Conservation (phyloP, 92 coral and sea anemone species). For the Epizoanthus fatuus region DNA sequence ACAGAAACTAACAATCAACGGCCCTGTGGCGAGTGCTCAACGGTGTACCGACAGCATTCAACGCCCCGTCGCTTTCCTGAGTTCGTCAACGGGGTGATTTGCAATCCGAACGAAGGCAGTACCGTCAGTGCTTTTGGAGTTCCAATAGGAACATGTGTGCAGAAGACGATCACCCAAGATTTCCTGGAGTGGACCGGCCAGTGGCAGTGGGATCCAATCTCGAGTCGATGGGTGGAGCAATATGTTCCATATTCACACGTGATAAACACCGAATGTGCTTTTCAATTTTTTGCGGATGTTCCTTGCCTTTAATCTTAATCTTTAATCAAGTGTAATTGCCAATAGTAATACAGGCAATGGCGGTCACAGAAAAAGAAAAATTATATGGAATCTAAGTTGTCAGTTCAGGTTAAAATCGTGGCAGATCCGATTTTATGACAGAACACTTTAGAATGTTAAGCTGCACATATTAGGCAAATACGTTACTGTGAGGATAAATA, state of each 20-base stretch:
- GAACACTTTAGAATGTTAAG: too few relatives aligned
- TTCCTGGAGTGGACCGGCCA: not conserved
- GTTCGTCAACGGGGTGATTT: not conserved
- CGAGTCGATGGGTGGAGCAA: not conserved
- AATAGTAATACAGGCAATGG: too few relatives aligned
- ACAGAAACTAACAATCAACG: not conserved
- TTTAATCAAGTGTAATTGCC: too few relatives aligned
- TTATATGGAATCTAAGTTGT: too few relatives aligned
- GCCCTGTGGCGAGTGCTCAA: conserved; percentile 16
- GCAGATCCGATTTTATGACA: not conserved
- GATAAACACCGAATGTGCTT: not conserved
- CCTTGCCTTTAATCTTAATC: too few relatives aligned
- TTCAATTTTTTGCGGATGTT: not conserved
- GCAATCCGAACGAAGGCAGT: not conserved
- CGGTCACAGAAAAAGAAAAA: too few relatives aligned
- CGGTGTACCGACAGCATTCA: not conserved
- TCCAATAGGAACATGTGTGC: not conserved
- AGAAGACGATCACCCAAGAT: not conserved
- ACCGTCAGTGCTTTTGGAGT: not conserved
- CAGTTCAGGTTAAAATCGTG: not conserved
- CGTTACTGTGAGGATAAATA: too few relatives aligned
- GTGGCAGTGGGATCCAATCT: not conserved
- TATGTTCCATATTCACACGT: not conserved
- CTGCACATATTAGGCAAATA: too few relatives aligned
- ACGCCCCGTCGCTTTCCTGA: not conserved